Percentiles rank a stretch among this genome's conserved stretches.
phyloP scores from a whole-genome alignment of 2,797 vertebrate species.

The Kryptopterus vitreolus region DNA sequence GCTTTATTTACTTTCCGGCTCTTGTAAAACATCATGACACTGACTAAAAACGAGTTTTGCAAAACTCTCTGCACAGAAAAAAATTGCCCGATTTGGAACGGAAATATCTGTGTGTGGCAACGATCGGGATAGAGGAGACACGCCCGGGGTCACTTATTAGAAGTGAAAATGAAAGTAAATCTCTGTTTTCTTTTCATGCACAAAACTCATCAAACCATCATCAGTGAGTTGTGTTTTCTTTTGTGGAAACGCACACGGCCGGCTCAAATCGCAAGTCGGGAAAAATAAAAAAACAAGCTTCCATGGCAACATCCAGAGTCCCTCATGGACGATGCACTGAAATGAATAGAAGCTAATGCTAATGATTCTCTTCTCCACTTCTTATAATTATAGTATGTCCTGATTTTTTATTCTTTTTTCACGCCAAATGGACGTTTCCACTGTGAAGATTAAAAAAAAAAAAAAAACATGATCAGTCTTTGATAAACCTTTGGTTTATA shows the following conservation, averaged over 20 bases:
- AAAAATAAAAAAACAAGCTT: conserved; percentile 2
- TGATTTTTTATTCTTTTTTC: neutral
- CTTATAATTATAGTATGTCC: conserved; percentile 9
- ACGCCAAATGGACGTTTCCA: neutral
- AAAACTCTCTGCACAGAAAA: too few species aligned
- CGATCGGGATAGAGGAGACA: too few species aligned
- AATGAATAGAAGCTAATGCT: conserved; percentile 28
- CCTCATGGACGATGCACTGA: neutral
- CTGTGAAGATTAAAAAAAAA: conserved; percentile 2
- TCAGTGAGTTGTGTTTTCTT: neutral
- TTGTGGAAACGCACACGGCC: neutral
- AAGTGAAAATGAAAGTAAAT: neutral
- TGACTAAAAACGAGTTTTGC: too few species aligned
- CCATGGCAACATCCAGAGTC: conserved; percentile 12
- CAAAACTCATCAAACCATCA: neutral
- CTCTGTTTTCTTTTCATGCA: neutral
- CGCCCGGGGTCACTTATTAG: too few species aligned
- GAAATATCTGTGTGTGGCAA: neutral
- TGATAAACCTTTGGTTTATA: conserved; percentile 5
- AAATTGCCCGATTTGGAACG: too few species aligned
- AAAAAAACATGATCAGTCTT: neutral
- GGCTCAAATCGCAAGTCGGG: neutral
- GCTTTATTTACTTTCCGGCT: too few species aligned
- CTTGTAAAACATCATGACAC: too few species aligned
- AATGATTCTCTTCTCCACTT: conserved; percentile 23